Evolutionary conservation across 1,140 invertebrate species (phyloP), one percentile per base, ranked within the genome.

Genomic region (Meloidogyne floridensis): DNA sequence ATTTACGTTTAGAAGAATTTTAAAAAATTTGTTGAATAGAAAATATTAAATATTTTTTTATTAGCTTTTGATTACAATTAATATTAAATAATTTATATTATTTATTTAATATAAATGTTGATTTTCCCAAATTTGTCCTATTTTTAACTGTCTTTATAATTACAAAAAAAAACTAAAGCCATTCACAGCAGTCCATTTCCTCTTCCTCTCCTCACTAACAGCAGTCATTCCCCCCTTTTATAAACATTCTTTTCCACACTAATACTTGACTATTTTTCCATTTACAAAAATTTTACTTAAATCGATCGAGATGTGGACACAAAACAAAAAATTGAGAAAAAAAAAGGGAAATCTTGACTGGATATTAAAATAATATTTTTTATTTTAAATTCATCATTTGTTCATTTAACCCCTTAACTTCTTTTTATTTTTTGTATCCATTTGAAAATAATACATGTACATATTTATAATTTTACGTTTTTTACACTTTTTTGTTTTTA

Each of bases 241-340:
- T 47, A 47, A 47, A n/a, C 73, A 9, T 75, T 75, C 13, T 75
- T 42, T 75, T 56, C n/a, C 7, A 42, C 75, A 43, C 32, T 32
- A 32, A 32, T 53, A 54, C 13, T 77, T 69, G 13, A n/a, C 75
- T 42, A 15, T 77, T 2, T 54, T 8, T 77, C 43, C 11, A 65
- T 65, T 6, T 65, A 65, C 59, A 65, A 65, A 65, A 65, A 65
- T 65, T 65, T 47, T 47, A 8, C n/a, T 65, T n/a, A 65, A 65
- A 65, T 65, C 59, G n/a, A 65, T 65, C 15, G 59, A 65, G n/a
- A 65, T 65, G 15, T 65, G 59, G n/a, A 65, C 59, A 4, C 7
- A 47, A 47, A 47, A 4, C 4, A 47, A 47, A 65, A 65, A 65
- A 65, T 65, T n/a, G n/a, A 15, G 32, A 32, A 32, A 65, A 15